Base-by-base conservation (phyloP, 2,888 invertebrate genomes). In the Chymomyza amoena region DNA sequence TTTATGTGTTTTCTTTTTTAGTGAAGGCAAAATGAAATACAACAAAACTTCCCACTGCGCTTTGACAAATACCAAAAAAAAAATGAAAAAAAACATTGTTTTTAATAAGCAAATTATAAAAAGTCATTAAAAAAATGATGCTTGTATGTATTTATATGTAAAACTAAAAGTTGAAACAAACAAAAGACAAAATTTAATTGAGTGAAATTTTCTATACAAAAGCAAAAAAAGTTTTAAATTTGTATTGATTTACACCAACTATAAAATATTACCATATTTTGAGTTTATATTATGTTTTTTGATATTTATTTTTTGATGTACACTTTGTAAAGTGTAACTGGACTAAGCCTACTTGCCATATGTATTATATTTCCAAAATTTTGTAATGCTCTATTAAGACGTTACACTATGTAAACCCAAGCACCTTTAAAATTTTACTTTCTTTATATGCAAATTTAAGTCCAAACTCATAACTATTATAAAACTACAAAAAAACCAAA, bases 31-130 rank as follows among this genome's bases (percentile, higher is more conserved):
- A 88, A 88, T 89, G 78, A 89, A 87, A 90, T 89, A 90, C 90
- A 90, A 90, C 89, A 90, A 90, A 91, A 91, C 91, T 91, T 91
- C 91, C 91, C 91, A 91, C 91, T 91, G 91, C 91, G 91, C 91
- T 91, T 91, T 89, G 81, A 89, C 83, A 89, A 87, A 89, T 78
- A 85, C 84, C 83, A 84, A 77, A 75, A 77, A 72, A 16, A 73
- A 65, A 63, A 73, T 75, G 75, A 45, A 63, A 73, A 77, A 75
- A 45, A 2, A 45, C 39, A 45, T 45, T 45, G 39, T 45, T 45
- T 45, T 45, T 45, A 45, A 45, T 45, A 45, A 45, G 39, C 39
- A 45, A 45, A 45, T 45, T 45, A 13, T 45, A 13, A 69, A 77
- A 70, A 77, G 50, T 77, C 72, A 77, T 75, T 76, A 56, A 45